Evolutionary conservation across 2,113 vertebrate species (phyloP).

Genomic region (Romanogobio albipinnatus): DNA sequence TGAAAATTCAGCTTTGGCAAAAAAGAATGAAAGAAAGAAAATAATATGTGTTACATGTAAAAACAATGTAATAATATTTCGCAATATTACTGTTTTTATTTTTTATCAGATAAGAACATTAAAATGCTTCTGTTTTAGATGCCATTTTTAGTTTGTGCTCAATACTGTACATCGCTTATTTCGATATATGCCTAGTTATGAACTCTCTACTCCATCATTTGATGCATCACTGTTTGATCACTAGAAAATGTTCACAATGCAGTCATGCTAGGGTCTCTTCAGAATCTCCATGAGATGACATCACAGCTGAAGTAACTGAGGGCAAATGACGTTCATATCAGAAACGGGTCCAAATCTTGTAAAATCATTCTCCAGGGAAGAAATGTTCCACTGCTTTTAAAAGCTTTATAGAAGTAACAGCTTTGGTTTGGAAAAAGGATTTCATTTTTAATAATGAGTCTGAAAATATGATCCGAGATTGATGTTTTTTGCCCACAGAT

Average conservation of each 20-base stretch:
- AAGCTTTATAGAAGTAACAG: conserved; percentile 47
- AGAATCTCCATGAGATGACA: not conserved
- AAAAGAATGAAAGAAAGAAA: no score
- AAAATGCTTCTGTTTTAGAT: not conserved
- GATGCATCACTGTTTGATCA: not conserved
- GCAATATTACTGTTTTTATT: no score
- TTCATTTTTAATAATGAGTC: conserved; percentile 41
- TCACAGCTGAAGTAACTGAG: not conserved
- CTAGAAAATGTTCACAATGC: not conserved
- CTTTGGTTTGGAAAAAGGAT: conserved; percentile 37
- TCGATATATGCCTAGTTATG: not conserved
- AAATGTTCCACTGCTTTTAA: conserved; percentile 33
- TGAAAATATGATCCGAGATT: conserved; percentile 48
- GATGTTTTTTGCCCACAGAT: conserved; percentile 34
- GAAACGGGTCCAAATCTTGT: conserved; percentile 16
- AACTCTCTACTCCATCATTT: not conserved
- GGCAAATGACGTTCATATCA: not conserved
- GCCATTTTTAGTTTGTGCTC: not conserved
- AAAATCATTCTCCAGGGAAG: conserved; percentile 40
- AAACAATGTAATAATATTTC: no score
- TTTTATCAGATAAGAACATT: no score
- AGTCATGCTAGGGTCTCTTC: not conserved
- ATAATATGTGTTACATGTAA: no score
- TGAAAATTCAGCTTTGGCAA: no score
- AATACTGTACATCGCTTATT: not conserved